Evolutionary conservation across 1,140 invertebrate genomes (phyloP).

Genomic region (Drosophila paulistorum): DNA sequence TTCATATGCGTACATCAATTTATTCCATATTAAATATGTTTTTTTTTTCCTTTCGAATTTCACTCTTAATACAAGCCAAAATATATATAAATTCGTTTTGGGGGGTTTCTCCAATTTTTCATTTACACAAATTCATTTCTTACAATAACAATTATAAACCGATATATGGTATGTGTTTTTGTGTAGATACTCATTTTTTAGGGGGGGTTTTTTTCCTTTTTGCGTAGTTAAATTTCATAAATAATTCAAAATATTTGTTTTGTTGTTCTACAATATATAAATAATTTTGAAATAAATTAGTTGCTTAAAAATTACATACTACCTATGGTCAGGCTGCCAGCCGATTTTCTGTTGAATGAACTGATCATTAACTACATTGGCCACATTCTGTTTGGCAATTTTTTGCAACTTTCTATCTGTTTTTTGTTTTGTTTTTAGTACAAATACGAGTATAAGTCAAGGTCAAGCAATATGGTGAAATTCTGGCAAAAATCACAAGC

Average conservation of each 20-base stretch:
- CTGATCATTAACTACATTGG: background rate
- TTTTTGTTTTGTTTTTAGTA: constrained; percentile 51
- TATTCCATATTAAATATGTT: constrained; percentile 52
- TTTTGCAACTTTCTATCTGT: constrained; percentile 31
- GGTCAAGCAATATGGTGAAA: constrained; percentile 42
- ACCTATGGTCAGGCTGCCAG: constrained; percentile 17
- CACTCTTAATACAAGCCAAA: constrained; percentile 40
- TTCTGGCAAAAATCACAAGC: constrained; percentile 2
- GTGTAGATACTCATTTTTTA: background rate
- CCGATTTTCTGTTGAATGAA: background rate
- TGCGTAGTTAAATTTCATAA: constrained; percentile 56
- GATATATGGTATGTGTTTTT: constrained; percentile 7
- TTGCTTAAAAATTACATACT: constrained; percentile 37
- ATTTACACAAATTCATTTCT: constrained; percentile 58
- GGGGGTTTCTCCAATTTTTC: constrained; percentile 28
- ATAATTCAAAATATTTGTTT: constrained; percentile 59
- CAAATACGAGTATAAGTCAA: constrained; percentile 82
- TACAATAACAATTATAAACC: constrained; percentile 39
- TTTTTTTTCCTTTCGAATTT: constrained; percentile 21
- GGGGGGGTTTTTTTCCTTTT: constrained; percentile 1
- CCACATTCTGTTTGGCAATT: constrained; percentile 29
- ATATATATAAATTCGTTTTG: constrained; percentile 1
- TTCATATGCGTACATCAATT: constrained; percentile 52
- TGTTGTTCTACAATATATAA: constrained; percentile 40
- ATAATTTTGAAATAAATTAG: constrained; percentile 56